Conservation (phyloP, 2,113 vertebrate genomes). For the Scopus umbretta region DNA sequence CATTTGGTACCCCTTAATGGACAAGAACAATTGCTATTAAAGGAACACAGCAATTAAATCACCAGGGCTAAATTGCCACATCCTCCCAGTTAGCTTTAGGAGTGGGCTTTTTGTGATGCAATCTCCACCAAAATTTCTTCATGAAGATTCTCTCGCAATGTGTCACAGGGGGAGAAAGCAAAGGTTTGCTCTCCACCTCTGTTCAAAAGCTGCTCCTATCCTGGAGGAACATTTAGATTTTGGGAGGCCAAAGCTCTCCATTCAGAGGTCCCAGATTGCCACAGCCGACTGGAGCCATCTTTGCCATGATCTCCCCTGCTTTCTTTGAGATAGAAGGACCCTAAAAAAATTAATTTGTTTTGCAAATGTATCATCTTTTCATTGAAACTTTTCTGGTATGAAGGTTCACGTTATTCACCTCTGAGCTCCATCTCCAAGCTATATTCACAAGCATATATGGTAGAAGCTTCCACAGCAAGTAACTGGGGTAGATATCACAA, state of each 20-base stretch:
- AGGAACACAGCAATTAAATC: slow-evolving; percentile 2
- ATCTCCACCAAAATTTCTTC: slow-evolving; percentile 8
- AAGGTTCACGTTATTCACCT: neutral
- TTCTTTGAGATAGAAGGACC: neutral
- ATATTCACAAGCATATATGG: neutral
- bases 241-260: neutral
- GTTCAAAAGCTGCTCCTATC: neutral
- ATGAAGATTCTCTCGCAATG: neutral
- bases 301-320: neutral
- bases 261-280: neutral
- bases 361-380: neutral
- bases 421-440: neutral
- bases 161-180: neutral
- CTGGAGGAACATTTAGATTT: neutral
- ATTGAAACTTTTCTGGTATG: neutral
- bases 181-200: neutral
- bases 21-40: neutral
- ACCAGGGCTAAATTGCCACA: neutral
- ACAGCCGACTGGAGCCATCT: neutral
- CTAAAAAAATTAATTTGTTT: neutral
- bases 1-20: neutral
- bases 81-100: neutral
- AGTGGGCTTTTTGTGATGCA: neutral
- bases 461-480: neutral
- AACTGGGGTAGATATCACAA: neutral